Base-by-base conservation (phyloP, 2,888 invertebrate species). In the Rhodophaea formosa region DNA sequence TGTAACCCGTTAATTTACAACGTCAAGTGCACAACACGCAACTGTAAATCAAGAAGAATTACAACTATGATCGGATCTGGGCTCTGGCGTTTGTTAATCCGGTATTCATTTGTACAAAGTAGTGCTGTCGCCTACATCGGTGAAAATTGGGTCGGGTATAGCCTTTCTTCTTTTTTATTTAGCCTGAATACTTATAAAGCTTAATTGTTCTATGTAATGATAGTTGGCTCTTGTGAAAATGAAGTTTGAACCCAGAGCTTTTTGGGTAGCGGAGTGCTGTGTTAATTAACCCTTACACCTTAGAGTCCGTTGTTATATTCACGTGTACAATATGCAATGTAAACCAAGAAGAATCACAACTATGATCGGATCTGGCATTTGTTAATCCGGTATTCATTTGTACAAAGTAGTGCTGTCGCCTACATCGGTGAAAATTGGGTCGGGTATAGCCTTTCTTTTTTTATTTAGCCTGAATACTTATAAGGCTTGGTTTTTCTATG, bases 281-380 rank as follows among this genome's bases (percentile, higher is more conserved):
- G n/a, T n/a, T n/a, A n/a, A n/a, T n/a, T n/a, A n/a, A n/a, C n/a
- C n/a, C n/a, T n/a, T n/a, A n/a, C n/a, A n/a, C n/a, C n/a, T n/a
- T n/a, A n/a, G n/a, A n/a, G n/a, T n/a, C n/a, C n/a, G n/a, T n/a
- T n/a, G n/a, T n/a, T n/a, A n/a, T n/a, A n/a, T n/a, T 77, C 70
- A 74, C 74, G 73, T 72, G 72, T 72, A 66, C 62, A 67, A 80
- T 83, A 85, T 82, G 81, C 81, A 73, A 79, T 62, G 79, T 88
- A 88, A 88, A 88, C 88, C 88, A 84, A 77, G 82, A 85, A 84
- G 86, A 89, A 82, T 83, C 85, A 87, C 81, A 77, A 80, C 84
- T 81, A 80, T 82, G 84, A 84, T 86, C 74, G 75, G 74, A 85
- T 82, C 81, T 80, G 72, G 69, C 69, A 69, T 81, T 82, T 74